Evolutionary conservation across 2,113 vertebrate genomes (phyloP), one percentile per base, ranked within the genome.

Genomic region (Nymphicus hollandicus): DNA sequence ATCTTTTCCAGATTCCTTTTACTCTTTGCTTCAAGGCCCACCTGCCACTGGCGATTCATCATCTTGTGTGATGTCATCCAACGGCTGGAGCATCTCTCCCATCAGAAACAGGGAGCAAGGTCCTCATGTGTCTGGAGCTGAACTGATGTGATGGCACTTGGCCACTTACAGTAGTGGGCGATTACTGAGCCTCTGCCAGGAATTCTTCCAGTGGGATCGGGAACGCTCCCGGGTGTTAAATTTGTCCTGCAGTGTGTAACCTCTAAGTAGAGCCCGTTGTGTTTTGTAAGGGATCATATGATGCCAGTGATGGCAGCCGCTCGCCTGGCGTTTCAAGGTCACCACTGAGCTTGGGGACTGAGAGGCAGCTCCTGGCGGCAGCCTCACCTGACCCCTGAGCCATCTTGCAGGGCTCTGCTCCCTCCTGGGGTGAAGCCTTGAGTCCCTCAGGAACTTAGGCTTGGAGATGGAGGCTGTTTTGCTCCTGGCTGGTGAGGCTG

Each of bases 211-310:
- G 88, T 93, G 86, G 92, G 92, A 91, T 96, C 0, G 47, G 86
- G 95, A 95, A 46, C 0, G 4, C 86, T 95, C 82, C 81, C 14
- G 83, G 86, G 86, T 96, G 85, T 92, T 94, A 96, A 95, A 95
- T 96, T 96, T 81, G 82, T 97, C 92, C 92, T 53, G 70, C 11
- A 3, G 63, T 1, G 65, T 85, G 78, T 86, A 81, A 92, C 70
- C 95, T 93, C 94, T 58, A 25, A 94, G 95, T 80, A 93, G 73
- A 89, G 78, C 81, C 87, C 1, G 0, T 80, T 3, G 25, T 81
- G 78, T 93, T 93, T 94, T 91, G 93, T 94, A 95, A 96, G 63
- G 0, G 88, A 70, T 96, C 94, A 94, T 95, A 46, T 89, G 96
- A 97, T 95, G 93, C 88, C 2, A 1, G 76, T 1, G 0, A 23